A percentile compares a stretch with the other conserved stretches of the same genome.
These are phyloP conservation scores for Apodemus agrarius DNA, from an alignment of 2,797 vertebrate genomes.

Conservation along the genomic window DNA sequence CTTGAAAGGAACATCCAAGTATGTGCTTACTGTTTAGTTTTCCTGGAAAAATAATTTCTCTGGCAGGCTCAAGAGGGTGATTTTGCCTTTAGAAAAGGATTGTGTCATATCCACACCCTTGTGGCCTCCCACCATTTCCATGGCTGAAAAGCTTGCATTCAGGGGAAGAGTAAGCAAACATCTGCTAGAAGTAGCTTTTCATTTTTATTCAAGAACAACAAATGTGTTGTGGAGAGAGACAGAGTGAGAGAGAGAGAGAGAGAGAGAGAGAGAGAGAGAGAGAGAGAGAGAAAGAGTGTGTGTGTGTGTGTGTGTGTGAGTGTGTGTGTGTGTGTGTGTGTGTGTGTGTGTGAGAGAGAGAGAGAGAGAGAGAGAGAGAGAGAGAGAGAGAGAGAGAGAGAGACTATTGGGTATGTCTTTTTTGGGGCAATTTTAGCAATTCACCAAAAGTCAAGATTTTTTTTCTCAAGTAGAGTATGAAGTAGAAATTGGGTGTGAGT, in stretches of 20 bases:
- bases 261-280: too few species aligned
- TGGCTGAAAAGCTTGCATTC: slow-evolving; percentile 66
- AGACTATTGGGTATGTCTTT: background rate
- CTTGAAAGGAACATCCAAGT: slow-evolving; percentile 79
- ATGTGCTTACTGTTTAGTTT: slow-evolving; percentile 82
- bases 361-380: too few species aligned
- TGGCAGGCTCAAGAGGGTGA: slow-evolving; percentile 72
- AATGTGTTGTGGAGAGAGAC: background rate
- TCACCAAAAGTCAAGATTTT: slow-evolving; percentile 31
- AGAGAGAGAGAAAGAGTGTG: too few species aligned
- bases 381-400: background rate
- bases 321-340: too few species aligned
- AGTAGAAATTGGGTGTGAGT: slow-evolving; percentile 21
- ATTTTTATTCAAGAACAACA: slow-evolving; percentile 34
- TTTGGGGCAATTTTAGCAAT: background rate
- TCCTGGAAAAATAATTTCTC: slow-evolving; percentile 83
- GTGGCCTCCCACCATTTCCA: slow-evolving; percentile 51
- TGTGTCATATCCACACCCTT: slow-evolving; percentile 70
- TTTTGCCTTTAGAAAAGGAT: slow-evolving; percentile 78
- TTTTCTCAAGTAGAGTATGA: background rate
- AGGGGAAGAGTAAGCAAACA: slow-evolving; percentile 45
- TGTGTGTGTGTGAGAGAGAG: too few species aligned
- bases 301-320: too few species aligned
- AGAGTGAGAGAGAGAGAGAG: background rate
- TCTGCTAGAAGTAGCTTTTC: slow-evolving; percentile 45